Base-by-base conservation (phyloP, 2,888 invertebrate genomes). In the Brachycybe producta region DNA sequence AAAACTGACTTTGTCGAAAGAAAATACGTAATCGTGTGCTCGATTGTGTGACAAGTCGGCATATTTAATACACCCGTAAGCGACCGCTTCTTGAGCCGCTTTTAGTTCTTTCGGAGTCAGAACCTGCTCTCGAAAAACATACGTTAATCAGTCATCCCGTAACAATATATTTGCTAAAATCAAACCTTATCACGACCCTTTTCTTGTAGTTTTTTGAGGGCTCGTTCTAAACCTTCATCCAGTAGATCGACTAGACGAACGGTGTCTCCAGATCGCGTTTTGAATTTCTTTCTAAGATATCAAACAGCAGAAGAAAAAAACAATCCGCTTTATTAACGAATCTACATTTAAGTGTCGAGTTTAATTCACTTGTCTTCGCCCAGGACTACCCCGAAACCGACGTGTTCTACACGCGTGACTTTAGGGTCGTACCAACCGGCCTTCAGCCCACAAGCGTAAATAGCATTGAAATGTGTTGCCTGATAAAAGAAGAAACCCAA, bases 1-100 rank as follows among this genome's bases (percentile, higher is more conserved):
- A 50, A 51, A 43, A 46, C 54, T 51, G 55, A 72, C 73, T 69
- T 91, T 91, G 64, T 98, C 94, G 69, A 95, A 98, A 1, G 94
- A 95, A 70, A 98, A 98, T 2, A 97, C 79, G 65, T 98, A 98
- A 64, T 97, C 97, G 65, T 86, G 84, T 51, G 78, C 79, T 54
- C 94, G 77, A 66, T 92, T 92, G 62, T 95, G 92, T 13, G 84
- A 85, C 42, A 98, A 74, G 73, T 98, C 98, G 3, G 97, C 84
- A 67, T 99, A 98, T 67, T 95, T 98, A 51, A 99, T 92, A 65
- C 98, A 99, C 3, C 97, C 94, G 67, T 92, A 97, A 0, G 97
- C 97, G 1, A 98, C 79, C 0, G 94, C 82, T 70, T 88, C 82
- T 67, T 88, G 84, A 0, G 92, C 92, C 42, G 71, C 69, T 60